Evolutionary conservation across 2,888 invertebrate species (phyloP), one percentile per base, ranked within the genome.

Genomic region (Cheilosia grossa): DNA sequence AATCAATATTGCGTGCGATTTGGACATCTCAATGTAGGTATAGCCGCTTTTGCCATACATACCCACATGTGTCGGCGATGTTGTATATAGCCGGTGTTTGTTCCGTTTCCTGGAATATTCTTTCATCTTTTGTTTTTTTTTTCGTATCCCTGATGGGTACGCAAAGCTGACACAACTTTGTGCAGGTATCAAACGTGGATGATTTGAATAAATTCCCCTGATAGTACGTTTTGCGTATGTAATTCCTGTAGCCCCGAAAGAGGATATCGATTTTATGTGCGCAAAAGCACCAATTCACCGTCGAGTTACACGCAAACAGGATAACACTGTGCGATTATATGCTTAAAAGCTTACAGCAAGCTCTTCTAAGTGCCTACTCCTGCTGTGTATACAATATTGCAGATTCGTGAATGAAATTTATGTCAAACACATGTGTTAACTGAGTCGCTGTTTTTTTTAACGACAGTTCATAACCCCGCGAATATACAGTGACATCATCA

Each of bases 381-480:
- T 37, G 24, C 27, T 33, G 40, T 21, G 19, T 13, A 17, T 15
- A 27, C 19, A 54, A 27, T n/a, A 30, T 33, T 63, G 51, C 13
- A 13, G 40, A 49, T 37, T 67, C 53, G 49, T 70, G 74, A 83
- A 79, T 79, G 74, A 79, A 83, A 70, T n/a, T n/a, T 75, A 83
- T 83, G 79, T 79, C 79, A 83, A 70, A 79, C 74, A 64, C 53
- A 59, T 75, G 54, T 73, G 30, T 51, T 33, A 44, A 30, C 21
- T 54, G 54, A 47, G 42, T 33, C 10, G 21, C 9, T 42, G 2
- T 56, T 42, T 44, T 59, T 59, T 51, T 82, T 15, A 74, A 79
- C 69, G 53, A 72, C 64, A 79, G 83, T 79, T 83, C 79, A 83
- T 83, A 83, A 83, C 83, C 83, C 74, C 79, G 64, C 59, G 67